phyloP scores from a whole-genome alignment of 2,113 vertebrate genomes.

The Oreochromis spilurus region DNA sequence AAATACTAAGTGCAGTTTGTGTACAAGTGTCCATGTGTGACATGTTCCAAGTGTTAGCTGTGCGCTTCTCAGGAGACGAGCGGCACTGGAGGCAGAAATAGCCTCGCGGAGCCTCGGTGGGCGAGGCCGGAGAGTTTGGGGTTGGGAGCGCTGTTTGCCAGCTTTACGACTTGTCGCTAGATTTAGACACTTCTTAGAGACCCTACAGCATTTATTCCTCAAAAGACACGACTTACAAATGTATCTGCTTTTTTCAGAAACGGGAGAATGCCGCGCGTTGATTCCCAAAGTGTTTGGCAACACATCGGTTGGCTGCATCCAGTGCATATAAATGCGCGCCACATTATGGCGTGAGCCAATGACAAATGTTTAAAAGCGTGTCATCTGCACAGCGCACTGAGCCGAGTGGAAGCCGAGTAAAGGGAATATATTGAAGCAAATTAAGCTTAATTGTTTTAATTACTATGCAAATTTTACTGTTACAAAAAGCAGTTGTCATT shows the following conservation, averaged over 20 bases:
- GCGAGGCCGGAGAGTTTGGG: neutral
- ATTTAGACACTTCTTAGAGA: constrained; percentile 9
- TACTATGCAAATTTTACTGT: neutral
- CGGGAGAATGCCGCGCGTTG: neutral
- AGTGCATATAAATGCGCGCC: neutral
- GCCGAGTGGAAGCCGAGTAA: neutral
- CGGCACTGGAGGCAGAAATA: constrained; percentile 8
- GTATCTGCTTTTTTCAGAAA: constrained; percentile 12
- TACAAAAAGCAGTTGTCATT: neutral
- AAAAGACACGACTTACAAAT: constrained; percentile 14
- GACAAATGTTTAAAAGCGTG: neutral
- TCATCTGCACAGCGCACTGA: neutral
- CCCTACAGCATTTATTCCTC: neutral
- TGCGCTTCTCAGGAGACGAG: neutral
- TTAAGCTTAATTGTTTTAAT: neutral
- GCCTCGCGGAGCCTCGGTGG: neutral
- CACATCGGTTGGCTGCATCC: neutral
- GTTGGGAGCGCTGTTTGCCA: neutral
- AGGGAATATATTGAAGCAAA: neutral
- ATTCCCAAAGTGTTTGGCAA: constrained; percentile 9
- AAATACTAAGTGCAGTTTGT: neutral
- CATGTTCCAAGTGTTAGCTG: neutral
- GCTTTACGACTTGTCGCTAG: neutral
- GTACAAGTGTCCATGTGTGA: neutral
- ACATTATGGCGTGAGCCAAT: neutral